phyloP scores from a whole-genome alignment of 2,797 vertebrate genomes.

The Labeo calbasu region DNA sequence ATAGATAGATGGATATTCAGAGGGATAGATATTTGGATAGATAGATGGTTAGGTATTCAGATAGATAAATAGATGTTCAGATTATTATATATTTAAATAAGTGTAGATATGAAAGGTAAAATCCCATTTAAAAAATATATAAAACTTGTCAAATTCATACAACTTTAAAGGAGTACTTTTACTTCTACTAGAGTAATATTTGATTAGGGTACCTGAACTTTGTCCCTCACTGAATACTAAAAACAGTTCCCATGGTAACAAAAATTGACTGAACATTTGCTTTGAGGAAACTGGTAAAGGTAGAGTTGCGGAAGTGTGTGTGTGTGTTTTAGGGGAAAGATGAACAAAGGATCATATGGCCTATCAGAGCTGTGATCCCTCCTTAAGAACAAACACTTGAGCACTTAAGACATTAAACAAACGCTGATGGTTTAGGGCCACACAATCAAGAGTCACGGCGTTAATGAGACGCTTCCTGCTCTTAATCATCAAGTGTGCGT shows the following conservation, averaged over 20 bases:
- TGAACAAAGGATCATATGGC: background rate
- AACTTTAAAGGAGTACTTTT: background rate
- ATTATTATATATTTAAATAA: no score
- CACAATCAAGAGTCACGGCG: background rate
- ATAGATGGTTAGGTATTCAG: no score
- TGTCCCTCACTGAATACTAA: background rate
- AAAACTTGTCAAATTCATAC: background rate
- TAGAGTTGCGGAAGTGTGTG: background rate
- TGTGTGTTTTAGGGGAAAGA: background rate
- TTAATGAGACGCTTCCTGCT: background rate
- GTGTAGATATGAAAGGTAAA: no score
- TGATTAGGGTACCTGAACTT: background rate
- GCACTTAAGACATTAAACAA: conserved; percentile 68
- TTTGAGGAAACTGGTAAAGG: conserved; percentile 1
- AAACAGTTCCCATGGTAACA: background rate
- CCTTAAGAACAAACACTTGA: conserved; percentile 76
- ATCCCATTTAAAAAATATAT: no score
- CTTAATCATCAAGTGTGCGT: background rate
- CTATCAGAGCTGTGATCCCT: conserved; percentile 57
- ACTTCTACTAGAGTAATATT: background rate
- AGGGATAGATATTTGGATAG: no score
- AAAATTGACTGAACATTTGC: conserved; percentile 3
- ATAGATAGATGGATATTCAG: no score
- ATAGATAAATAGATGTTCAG: no score
- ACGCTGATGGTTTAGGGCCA: background rate